Evolutionary conservation across 2,113 vertebrate genomes (phyloP), one percentile per base, ranked within the genome.

Genomic region (Irena cyanogastra): DNA sequence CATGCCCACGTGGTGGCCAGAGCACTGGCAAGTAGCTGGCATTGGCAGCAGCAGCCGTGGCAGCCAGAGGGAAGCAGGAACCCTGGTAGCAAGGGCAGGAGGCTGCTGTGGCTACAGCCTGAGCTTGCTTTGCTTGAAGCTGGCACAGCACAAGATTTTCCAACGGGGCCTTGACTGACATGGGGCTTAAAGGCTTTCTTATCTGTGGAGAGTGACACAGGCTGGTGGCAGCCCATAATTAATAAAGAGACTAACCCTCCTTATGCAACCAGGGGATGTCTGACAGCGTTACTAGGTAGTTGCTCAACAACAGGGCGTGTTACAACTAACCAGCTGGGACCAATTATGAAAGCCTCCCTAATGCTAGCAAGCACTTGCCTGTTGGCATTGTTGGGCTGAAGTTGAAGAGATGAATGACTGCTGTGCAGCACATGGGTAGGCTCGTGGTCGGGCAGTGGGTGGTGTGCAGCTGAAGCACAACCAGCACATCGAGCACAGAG

Each of bases 291-390:
- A 64, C 60, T 78, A 76, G 89, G 87, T 91, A 91, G 89, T 82
- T 95, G 75, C 82, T 95, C 91, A 94, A 95, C 78, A 93, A 18
- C 70, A 72, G 87, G 63, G 90, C 71, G 8, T 94, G 94, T 96
- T 95, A 91, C 50, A 77, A 86, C 84, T 86, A 94, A 94, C 90
- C 89, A 83, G 63, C 90, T 87, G 95, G 78, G 93, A 83, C 90
- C 70, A 69, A 80, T 95, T 95, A 93, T 35, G 71, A 94, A 85
- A 95, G 71, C 63, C 70, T 94, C 60, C 3, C 78, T 88, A 79
- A 76, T 42, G 81, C 59, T 72, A 80, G 89, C 70, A 42, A 91
- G 91, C 91, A 56, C 75, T 95, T 91, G 90, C 90, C 92, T 65
- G 39, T 57, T 85, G 18, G 23, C 71, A 33, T 86, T 6, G 4